Evolutionary conservation across 1,140 invertebrate species (phyloP).

Genomic region (Chironomus tepperi): DNA sequence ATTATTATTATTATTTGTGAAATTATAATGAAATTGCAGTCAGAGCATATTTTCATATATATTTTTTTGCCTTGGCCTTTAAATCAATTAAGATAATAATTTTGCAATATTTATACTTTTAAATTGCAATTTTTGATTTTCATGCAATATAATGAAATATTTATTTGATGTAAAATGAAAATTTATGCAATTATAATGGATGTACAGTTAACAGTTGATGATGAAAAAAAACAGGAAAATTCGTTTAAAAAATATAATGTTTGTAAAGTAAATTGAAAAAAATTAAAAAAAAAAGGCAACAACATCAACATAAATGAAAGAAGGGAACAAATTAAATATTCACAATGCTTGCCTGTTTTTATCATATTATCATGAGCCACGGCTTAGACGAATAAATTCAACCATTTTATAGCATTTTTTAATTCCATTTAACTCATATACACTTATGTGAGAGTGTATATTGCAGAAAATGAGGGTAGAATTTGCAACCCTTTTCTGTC

Average conservation of each 20-base stretch:
- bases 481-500: slow-evolving; percentile 4
- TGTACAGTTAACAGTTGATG: too few relatives aligned
- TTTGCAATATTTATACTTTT: slow-evolving; percentile 9
- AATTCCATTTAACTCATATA: slow-evolving; percentile 25
- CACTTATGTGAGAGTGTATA: slow-evolving; percentile 14
- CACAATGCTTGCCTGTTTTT: slow-evolving; percentile 14
- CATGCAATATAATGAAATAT: not conserved
- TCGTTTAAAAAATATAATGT: not conserved
- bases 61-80: not conserved
- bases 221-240: not conserved
- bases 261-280: not conserved
- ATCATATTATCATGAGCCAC: slow-evolving; percentile 22
- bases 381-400: slow-evolving; percentile 22
- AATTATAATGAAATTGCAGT: slow-evolving; percentile 9
- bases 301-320: not conserved
- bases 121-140: not conserved
- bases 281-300: too few relatives aligned
- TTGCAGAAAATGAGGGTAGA: slow-evolving; percentile 8
- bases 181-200: not conserved
- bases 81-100: slow-evolving; percentile 15
- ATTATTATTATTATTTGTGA: slow-evolving; percentile 1
- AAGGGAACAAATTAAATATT: not conserved
- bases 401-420: slow-evolving; percentile 21
- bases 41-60: not conserved
- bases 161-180: not conserved